Evolutionary conservation across 1,140 invertebrate species (phyloP), one percentile per base, ranked within the genome.

Genomic region (Trachymyrmex septentrionalis): DNA sequence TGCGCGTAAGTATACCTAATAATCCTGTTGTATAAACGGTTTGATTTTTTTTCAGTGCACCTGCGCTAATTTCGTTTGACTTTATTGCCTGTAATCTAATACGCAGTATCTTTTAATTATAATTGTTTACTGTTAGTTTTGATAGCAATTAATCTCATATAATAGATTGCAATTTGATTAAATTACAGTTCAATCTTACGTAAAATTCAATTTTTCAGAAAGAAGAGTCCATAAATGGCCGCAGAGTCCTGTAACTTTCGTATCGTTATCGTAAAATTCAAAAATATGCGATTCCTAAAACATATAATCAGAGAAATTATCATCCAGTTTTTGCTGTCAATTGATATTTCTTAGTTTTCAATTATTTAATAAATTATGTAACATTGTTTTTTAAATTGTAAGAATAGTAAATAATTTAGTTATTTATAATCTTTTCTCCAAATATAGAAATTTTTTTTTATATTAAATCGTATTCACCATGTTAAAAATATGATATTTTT

Each of bases 181-280:
- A 14, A 34, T 44, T 44, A 44, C 38, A 44, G 57, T 44, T 66
- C 5, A 71, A 21, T 24, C 34, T 86, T 90, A 91, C 91, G 90
- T 92, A 38, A 91, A 91, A 67, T 92, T 91, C n/a, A 89, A 73
- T 12, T 27, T 66, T 30, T 87, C 63, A 0, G 86, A 61, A 4
- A 92, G 67, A 9, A 66, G 57, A 12, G 16, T 86, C 90, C 91
- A 90, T 7, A 90, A 80, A 0, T 92, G 85, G 16, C 82, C 89
- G 6, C 59, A 82, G 0, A 69, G 10, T 57, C 91, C 80, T 12
- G 16, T 66, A 0, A 88, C 21, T 57, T 48, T 76, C 2, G 71
- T 89, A 30, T 87, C 73, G 9, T 91, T 87, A 3, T 63, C 57
- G 14, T 71, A 50, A 44, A 44, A 78, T 9, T 30, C 4, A 14